These are phyloP conservation scores for Tholera decimalis DNA, from an alignment of 2,888 invertebrate genomes.

Conservation along the genomic window DNA sequence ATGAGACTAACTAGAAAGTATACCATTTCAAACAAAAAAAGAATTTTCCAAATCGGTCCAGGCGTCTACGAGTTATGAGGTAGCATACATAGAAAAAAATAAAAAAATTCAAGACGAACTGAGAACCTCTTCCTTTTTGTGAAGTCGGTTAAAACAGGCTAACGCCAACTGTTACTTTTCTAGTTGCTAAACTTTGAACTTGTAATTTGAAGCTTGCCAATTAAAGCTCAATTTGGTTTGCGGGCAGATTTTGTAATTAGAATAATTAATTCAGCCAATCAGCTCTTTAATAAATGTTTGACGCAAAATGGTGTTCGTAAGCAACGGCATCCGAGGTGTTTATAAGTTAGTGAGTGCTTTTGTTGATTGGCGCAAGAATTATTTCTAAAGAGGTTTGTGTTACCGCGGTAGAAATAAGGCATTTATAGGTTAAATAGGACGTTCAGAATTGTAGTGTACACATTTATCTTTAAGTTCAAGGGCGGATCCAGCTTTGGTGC, in stretches of 20 bases:
- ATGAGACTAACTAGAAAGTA: no score
- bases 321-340: background rate
- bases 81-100: no score
- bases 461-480: no score
- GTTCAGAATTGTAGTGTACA: no score
- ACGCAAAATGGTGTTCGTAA: background rate
- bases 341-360: conserved; percentile 1
- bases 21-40: no score
- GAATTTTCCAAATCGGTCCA: no score
- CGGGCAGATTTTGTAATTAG: background rate
- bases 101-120: no score
- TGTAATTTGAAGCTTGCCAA: background rate
- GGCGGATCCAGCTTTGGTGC: no score
- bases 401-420: background rate
- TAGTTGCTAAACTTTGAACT: background rate
- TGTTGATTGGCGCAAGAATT: background rate
- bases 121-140: no score
- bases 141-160: no score
- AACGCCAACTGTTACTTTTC: background rate
- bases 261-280: background rate
- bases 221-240: background rate
- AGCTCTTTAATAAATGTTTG: conserved; percentile 9
- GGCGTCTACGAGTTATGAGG: no score
- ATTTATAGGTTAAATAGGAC: background rate
- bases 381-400: background rate